These are phyloP conservation scores for Characodon lateralis DNA, from an alignment of 2,797 vertebrate species.

Conservation along the genomic window DNA sequence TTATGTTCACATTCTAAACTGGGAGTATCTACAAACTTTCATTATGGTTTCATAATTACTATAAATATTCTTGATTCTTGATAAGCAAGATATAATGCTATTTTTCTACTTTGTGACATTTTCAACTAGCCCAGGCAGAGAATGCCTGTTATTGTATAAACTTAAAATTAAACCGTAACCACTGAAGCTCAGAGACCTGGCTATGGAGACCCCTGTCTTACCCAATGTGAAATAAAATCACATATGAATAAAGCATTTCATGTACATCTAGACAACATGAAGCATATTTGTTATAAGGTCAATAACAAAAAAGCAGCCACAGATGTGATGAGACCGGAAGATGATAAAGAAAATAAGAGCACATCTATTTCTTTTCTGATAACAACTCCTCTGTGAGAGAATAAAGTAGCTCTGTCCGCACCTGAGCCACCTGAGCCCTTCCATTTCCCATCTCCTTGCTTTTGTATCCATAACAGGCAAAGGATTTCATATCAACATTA, in stretches of 20 bases:
- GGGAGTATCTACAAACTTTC: too few species aligned
- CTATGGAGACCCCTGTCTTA: too few species aligned
- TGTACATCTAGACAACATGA: neutral
- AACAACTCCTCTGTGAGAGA: constrained; percentile 36
- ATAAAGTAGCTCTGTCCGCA: constrained; percentile 40
- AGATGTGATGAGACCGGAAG: constrained; percentile 6
- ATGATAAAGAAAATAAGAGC: constrained; percentile 19
- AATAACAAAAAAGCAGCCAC: neutral
- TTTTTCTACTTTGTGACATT: too few species aligned
- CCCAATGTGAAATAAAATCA: neutral
- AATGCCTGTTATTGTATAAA: too few species aligned
- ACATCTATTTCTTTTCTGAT: constrained; percentile 36
- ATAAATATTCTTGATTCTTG: too few species aligned
- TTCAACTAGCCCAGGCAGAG: too few species aligned
- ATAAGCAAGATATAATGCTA: too few species aligned
- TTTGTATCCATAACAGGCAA: constrained; percentile 11
- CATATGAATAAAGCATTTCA: neutral
- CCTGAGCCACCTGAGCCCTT: constrained; percentile 60
- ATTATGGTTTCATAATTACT: too few species aligned
- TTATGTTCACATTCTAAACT: too few species aligned
- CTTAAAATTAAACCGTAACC: too few species aligned
- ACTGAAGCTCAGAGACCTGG: too few species aligned
- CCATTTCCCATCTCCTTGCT: neutral
- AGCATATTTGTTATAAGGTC: neutral
- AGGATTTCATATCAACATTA: constrained; percentile 5